Percentiles rank a stretch among this genome's conserved stretches.
Evolutionary conservation across 2,888 invertebrate genomes (phyloP).

Genomic region (Pammene aurita): DNA sequence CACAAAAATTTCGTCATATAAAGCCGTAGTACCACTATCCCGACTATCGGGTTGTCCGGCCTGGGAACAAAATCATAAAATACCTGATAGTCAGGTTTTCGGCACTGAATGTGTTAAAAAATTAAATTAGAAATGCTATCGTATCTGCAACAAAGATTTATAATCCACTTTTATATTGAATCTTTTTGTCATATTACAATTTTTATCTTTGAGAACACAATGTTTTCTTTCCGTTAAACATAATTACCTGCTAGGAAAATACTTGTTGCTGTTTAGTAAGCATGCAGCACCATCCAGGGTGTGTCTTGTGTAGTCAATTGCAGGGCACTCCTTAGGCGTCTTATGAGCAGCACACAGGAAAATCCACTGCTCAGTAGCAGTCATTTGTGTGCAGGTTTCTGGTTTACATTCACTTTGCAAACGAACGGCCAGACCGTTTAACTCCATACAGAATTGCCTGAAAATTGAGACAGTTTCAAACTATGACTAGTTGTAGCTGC

Average conservation of each 20-base stretch:
- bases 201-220: no score
- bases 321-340: slow-evolving; percentile 99
- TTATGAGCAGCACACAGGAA: slow-evolving; percentile 99
- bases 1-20: no score
- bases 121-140: no score
- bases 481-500: background rate
- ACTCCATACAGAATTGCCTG: slow-evolving; percentile 99
- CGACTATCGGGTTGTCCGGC: no score
- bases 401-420: slow-evolving; percentile 98
- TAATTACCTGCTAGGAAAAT: slow-evolving; percentile 97
- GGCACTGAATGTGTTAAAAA: no score
- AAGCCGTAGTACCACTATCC: no score
- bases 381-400: slow-evolving; percentile 99
- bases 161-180: no score
- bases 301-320: slow-evolving; percentile 99
- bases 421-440: slow-evolving; percentile 98
- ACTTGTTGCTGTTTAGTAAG: slow-evolving; percentile 99
- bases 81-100: no score
- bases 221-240: no score
- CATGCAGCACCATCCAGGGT: slow-evolving; percentile 99
- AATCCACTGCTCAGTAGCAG: slow-evolving; percentile 99
- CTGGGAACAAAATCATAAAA: no score
- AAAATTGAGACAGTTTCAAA: slow-evolving; percentile 47
- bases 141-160: no score
- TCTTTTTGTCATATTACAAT: no score